Conservation (phyloP, 2,113 vertebrate species). For the Pteruthius melanotis region DNA sequence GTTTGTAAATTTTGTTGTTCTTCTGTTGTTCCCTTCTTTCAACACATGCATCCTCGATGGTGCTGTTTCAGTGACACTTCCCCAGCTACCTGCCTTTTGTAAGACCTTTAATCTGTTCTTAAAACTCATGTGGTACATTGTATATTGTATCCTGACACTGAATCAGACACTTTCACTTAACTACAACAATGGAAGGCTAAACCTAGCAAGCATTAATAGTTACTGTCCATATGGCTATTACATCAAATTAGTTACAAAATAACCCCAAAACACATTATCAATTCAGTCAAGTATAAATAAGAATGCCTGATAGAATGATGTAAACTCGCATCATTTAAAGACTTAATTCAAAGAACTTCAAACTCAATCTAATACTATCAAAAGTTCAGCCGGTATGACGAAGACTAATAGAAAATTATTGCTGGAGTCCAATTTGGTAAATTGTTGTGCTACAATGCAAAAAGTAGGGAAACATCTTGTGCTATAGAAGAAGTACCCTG, state of each 20-base stretch:
- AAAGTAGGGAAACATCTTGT: constrained; percentile 79
- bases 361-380: constrained; percentile 77
- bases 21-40: constrained; percentile 41
- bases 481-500: constrained; percentile 82
- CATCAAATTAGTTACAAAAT: constrained; percentile 80
- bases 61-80: constrained; percentile 41
- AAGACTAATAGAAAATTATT: constrained; percentile 81
- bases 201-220: constrained; percentile 69
- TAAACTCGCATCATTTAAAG: constrained; percentile 79
- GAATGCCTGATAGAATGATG: constrained; percentile 81
- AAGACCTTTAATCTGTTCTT: constrained; percentile 8
- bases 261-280: constrained; percentile 70
- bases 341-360: constrained; percentile 79
- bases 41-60: constrained; percentile 31
- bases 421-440: constrained; percentile 82
- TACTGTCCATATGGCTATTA: constrained; percentile 81
- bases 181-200: constrained; percentile 71
- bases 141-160: constrained; percentile 63
- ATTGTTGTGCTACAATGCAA: constrained; percentile 77
- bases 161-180: constrained; percentile 63
- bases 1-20: constrained; percentile 26
- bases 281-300: constrained; percentile 84
- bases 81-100: constrained; percentile 46
- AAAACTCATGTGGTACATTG: constrained; percentile 47
- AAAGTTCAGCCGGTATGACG: constrained; percentile 77